phyloP scores from a whole-genome alignment of 1,140 invertebrate species.

The Eubasilissa regina region DNA sequence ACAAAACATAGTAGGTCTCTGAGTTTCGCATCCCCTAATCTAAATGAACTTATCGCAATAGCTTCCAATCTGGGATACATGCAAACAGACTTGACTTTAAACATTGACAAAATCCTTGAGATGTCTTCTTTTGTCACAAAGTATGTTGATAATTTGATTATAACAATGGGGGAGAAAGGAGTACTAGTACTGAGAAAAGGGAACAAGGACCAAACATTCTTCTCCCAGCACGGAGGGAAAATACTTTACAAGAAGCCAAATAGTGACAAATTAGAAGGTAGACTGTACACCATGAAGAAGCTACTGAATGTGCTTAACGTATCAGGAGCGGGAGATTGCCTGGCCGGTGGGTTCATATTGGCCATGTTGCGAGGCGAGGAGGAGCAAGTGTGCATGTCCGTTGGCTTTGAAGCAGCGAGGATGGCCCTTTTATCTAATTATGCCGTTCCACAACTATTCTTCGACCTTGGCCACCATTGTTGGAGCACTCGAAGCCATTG shows the following conservation, averaged over 20 bases:
- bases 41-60: conserved; percentile 78
- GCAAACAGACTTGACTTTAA: conserved; percentile 14
- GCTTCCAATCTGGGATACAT: conserved; percentile 64
- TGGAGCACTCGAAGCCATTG: conserved; percentile 27
- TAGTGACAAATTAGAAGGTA: conserved; percentile 56
- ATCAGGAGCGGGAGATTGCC: conserved; percentile 79
- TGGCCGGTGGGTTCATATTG: conserved; percentile 75
- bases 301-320: conserved; percentile 73
- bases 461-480: conserved; percentile 43
- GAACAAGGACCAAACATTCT: conserved; percentile 35
- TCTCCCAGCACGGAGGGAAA: conserved; percentile 60
- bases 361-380: conserved; percentile 68
- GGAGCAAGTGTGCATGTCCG: conserved; percentile 71
- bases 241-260: conserved; percentile 28
- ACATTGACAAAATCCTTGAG: conserved; percentile 69
- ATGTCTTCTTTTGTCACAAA: conserved; percentile 63
- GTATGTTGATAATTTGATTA: conserved; percentile 65
- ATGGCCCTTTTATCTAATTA: conserved; percentile 69
- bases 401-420: conserved; percentile 74
- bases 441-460: conserved; percentile 68
- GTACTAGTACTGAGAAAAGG: conserved; percentile 67
- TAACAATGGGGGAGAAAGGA: conserved; percentile 74
- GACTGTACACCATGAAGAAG: conserved; percentile 69
- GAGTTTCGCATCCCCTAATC: conserved; percentile 80
- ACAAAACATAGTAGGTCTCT: conserved; percentile 62